A percentile compares a stretch with the other conserved stretches of the same genome.
Conservation (phyloP, 2,888 invertebrate species). For the Mythimna lalbum region DNA sequence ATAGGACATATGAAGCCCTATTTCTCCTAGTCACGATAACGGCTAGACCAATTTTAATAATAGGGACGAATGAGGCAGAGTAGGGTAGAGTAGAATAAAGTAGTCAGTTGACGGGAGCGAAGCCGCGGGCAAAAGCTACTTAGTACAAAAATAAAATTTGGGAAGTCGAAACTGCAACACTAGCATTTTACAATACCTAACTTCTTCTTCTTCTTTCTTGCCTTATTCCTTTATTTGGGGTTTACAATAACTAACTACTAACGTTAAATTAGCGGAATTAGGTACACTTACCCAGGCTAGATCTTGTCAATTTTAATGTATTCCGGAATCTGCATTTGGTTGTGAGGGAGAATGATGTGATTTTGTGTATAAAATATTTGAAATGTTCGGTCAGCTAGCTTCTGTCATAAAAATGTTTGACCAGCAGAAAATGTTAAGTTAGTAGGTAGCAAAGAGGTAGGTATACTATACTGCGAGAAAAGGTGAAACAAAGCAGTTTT, state of each 20-base stretch:
- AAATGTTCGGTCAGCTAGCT: neutral
- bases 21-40: too few relatives aligned
- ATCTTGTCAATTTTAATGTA: neutral
- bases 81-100: too few relatives aligned
- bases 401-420: neutral
- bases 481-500: neutral
- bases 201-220: too few relatives aligned
- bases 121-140: too few relatives aligned
- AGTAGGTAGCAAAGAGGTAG: neutral
- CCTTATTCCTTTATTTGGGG: too few relatives aligned
- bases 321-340: neutral
- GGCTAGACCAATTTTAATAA: too few relatives aligned
- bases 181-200: neutral
- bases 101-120: too few relatives aligned
- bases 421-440: neutral
- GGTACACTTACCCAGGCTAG: conserved; percentile 14
- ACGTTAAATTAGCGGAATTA: neutral
- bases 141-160: neutral
- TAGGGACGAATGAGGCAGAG: too few relatives aligned
- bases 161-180: neutral
- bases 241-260: neutral
- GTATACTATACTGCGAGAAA: too few relatives aligned
- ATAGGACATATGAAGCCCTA: too few relatives aligned
- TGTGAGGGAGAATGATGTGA: neutral
- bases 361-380: neutral